Conservation (phyloP, 2,888 invertebrate genomes). For the Tricholauxania praeusta region DNA sequence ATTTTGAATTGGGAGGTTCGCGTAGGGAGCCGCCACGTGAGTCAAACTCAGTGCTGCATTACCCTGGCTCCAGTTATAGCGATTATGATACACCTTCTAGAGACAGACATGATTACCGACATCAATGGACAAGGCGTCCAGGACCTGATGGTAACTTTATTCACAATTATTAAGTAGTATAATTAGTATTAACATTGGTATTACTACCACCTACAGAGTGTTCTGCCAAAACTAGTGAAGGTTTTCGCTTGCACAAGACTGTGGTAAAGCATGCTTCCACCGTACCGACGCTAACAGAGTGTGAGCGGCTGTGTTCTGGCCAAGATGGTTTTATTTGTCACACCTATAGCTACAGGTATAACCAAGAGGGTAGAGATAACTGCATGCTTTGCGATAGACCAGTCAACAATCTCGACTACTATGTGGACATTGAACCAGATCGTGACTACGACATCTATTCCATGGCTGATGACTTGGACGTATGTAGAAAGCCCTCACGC, state of each 20-base stretch:
- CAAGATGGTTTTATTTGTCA: conserved; percentile 80
- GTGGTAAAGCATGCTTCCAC: conserved; percentile 76
- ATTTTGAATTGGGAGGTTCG: conserved; percentile 67
- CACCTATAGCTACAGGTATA: conserved; percentile 78
- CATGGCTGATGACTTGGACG: conserved; percentile 74
- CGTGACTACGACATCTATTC: conserved; percentile 85
- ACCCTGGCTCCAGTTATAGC: conserved; percentile 68
- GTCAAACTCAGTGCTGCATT: conserved; percentile 69
- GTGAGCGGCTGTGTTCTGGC: conserved; percentile 80
- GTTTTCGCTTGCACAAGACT: conserved; percentile 79
- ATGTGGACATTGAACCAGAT: conserved; percentile 79
- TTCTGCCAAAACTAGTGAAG: conserved; percentile 79
- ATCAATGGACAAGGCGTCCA: conserved; percentile 67
- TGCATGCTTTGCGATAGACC: conserved; percentile 81
- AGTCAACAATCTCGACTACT: conserved; percentile 77
- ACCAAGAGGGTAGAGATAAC: conserved; percentile 73
- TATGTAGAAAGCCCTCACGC: conserved; percentile 65
- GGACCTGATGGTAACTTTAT: conserved; percentile 64
- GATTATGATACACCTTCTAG: conserved; percentile 52
- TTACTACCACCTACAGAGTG: conserved; percentile 72
- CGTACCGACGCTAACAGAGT: conserved; percentile 79
- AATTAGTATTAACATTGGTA: background rate
- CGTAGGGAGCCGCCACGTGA: conserved; percentile 59
- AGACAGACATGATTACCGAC: conserved; percentile 61
- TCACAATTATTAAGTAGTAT: background rate